phyloP scores from a whole-genome alignment of 2,888 invertebrate species.

The Cremastobaeus sp. region DNA sequence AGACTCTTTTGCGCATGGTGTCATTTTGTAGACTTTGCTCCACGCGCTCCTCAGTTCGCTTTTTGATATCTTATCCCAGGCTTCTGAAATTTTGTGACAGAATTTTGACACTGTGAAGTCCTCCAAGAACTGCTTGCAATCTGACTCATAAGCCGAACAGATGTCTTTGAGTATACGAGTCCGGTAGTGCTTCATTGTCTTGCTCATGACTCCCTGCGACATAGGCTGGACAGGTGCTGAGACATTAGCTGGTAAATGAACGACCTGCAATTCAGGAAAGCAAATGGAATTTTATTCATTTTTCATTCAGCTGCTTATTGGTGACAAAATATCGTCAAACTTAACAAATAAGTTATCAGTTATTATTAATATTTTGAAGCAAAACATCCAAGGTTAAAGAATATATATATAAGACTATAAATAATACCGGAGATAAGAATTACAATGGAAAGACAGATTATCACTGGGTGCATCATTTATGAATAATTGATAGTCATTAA shows the following conservation, averaged over 20 bases:
- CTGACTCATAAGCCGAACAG: background rate
- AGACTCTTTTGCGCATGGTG: slow-evolving; percentile 17
- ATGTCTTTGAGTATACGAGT: slow-evolving; percentile 27
- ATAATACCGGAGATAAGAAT: background rate
- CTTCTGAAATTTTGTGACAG: slow-evolving; percentile 31
- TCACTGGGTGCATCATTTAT: no score
- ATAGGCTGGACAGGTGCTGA: slow-evolving; percentile 47
- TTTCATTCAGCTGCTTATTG: no score
- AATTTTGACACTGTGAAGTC: slow-evolving; percentile 27
- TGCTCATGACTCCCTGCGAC: slow-evolving; percentile 45
- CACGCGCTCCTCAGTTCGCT: slow-evolving; percentile 24
- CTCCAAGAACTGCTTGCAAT: slow-evolving; percentile 12
- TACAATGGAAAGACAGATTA: no score
- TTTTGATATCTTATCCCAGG: slow-evolving; percentile 34
- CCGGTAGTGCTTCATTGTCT: slow-evolving; percentile 33
- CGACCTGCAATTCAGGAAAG: slow-evolving; percentile 27
- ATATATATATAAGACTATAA: background rate
- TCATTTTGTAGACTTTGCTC: slow-evolving; percentile 42
- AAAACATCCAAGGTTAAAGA: no score
- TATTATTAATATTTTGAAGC: no score
- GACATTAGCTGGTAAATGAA: slow-evolving; percentile 46
- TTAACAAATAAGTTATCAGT: no score
- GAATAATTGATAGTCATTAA: no score
- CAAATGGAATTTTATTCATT: background rate
- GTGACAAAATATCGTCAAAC: no score